Conservation (phyloP, 2,888 invertebrate genomes). For the Drosophila aldrichi region DNA sequence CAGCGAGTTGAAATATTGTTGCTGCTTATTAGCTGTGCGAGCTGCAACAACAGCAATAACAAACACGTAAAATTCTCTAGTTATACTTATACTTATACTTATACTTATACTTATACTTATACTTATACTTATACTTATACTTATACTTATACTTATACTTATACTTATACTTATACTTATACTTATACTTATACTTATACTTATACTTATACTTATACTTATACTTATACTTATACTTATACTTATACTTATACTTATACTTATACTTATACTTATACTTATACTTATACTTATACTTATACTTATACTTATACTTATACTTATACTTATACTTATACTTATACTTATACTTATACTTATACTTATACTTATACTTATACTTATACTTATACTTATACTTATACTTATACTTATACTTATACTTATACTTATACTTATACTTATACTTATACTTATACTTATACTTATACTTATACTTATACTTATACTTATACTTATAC, state of each 20-base stretch:
- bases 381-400: slow-evolving; percentile 1
- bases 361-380: slow-evolving; percentile 10
- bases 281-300: slow-evolving; percentile 10
- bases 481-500: too few relatives aligned
- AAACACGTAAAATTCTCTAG: slow-evolving; percentile 2
- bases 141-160: slow-evolving; percentile 4
- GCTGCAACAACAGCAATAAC: slow-evolving; percentile 22
- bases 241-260: slow-evolving; percentile 5
- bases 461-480: too few relatives aligned
- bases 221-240: slow-evolving; percentile 5
- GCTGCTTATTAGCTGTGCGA: slow-evolving; percentile 30
- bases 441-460: too few relatives aligned
- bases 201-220: slow-evolving; percentile 4
- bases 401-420: too few relatives aligned
- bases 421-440: too few relatives aligned
- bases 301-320: slow-evolving; percentile 10
- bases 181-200: slow-evolving; percentile 4
- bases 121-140: slow-evolving; percentile 8
- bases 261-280: slow-evolving; percentile 1
- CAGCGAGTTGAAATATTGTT: slow-evolving; percentile 20
- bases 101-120: slow-evolving; percentile 8
- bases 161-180: slow-evolving; percentile 6
- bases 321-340: slow-evolving; percentile 6
- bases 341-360: slow-evolving; percentile 7
- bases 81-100: slow-evolving; percentile 7